Evolutionary conservation across 23 tunicate species (phyloP).

Genomic region (Aplidium turbinatum): DNA sequence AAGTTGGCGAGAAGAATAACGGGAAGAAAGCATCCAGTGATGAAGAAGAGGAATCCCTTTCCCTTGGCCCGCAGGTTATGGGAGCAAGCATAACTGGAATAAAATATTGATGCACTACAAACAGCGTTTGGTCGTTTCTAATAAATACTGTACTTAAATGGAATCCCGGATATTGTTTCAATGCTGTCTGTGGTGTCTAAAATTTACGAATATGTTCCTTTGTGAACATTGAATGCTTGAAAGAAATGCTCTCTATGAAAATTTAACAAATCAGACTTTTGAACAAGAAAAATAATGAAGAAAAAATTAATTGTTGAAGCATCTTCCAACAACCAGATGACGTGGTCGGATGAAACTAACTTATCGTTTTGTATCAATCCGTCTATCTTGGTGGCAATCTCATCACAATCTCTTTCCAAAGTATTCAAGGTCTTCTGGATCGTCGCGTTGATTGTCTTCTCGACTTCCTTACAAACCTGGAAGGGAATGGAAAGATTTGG

Average conservation of each 20-base stretch:
- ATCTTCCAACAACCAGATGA: not conserved
- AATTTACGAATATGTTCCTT: too few species aligned
- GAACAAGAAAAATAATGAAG: too few species aligned
- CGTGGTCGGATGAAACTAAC: slow-evolving; percentile 22
- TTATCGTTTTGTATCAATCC: slow-evolving; percentile 51
- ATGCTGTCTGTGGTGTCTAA: too few species aligned
- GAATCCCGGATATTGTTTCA: too few species aligned
- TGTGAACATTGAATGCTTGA: too few species aligned
- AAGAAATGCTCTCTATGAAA: too few species aligned
- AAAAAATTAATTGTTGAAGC: too few species aligned
- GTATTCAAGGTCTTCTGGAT: slow-evolving; percentile 87
- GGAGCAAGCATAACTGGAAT: slow-evolving; percentile 60
- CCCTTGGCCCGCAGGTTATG: slow-evolving; percentile 66
- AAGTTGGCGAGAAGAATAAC: slow-evolving; percentile 58
- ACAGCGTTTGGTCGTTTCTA: too few species aligned
- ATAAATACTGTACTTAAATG: too few species aligned
- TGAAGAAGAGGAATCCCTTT: slow-evolving; percentile 43
- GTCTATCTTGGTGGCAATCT: slow-evolving; percentile 64
- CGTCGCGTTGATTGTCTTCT: slow-evolving; percentile 90
- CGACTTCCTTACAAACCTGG: slow-evolving; percentile 89
- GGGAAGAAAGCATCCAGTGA: slow-evolving; percentile 53
- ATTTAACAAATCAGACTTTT: too few species aligned
- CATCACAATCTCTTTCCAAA: slow-evolving; percentile 85
- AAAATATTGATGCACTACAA: slow-evolving; percentile 16
- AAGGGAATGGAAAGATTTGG: too few species aligned